phyloP scores from a whole-genome alignment of 37 sponge, comb jelly and placozoan species.

The Mnemiopsis leidyi region DNA sequence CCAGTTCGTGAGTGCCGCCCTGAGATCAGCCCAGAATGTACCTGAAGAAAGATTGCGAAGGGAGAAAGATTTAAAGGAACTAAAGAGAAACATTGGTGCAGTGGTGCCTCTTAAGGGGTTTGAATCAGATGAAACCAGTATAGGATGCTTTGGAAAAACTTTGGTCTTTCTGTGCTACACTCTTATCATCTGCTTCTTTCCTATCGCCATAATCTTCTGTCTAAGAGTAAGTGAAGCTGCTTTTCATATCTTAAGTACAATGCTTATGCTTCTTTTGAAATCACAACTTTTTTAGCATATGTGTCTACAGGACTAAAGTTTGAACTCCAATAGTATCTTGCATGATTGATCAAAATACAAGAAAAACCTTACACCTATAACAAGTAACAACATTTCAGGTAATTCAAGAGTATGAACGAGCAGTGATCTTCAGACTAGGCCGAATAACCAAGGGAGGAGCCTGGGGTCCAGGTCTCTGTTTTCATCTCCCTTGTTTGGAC shows the following conservation, averaged over 20 bases:
- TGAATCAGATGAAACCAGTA: neutral
- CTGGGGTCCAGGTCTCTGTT: constrained; percentile 78
- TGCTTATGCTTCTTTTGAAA: too few relatives aligned
- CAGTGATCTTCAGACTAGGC: constrained; percentile 91
- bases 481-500: constrained; percentile 79
- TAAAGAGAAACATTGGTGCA: neutral
- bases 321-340: too few relatives aligned
- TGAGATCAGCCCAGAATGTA: neutral
- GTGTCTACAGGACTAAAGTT: too few relatives aligned
- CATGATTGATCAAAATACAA: too few relatives aligned
- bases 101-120: neutral
- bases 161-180: neutral
- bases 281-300: too few relatives aligned
- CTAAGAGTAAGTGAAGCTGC: too few relatives aligned
- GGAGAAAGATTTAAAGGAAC: neutral
- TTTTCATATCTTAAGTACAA: too few relatives aligned
- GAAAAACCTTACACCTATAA: too few relatives aligned
- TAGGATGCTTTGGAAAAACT: neutral
- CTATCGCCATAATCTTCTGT: neutral
- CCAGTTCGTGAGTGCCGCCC: neutral
- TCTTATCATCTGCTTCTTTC: neutral
- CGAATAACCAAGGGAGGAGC: constrained; percentile 74
- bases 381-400: neutral
- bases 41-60: neutral
- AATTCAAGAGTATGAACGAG: constrained; percentile 69